These are phyloP conservation scores for Boloria selene DNA, from an alignment of 2,888 invertebrate species.

Conservation along the genomic window DNA sequence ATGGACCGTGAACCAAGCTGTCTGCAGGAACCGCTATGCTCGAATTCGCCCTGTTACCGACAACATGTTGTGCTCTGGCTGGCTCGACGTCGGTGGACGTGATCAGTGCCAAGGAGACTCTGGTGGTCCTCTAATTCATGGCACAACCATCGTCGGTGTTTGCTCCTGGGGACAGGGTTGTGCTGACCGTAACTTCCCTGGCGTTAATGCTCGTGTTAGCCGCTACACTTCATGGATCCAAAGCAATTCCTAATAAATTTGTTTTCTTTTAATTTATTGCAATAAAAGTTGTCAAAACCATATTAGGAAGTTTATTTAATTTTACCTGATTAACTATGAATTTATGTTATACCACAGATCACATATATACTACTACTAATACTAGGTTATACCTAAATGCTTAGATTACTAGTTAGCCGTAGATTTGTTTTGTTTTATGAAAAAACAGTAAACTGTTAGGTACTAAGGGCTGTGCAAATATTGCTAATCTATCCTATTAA, in stretches of 20 bases:
- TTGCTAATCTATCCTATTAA: too few relatives aligned
- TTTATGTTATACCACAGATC: too few relatives aligned
- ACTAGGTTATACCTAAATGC: too few relatives aligned
- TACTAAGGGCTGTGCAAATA: too few relatives aligned
- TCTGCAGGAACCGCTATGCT: conserved; percentile 48
- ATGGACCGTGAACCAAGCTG: conserved; percentile 50
- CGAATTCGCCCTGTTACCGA: conserved; percentile 46
- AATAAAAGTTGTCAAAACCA: too few relatives aligned
- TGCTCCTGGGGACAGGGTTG: conserved; percentile 55
- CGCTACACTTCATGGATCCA: conserved; percentile 55
- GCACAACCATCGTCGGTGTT: conserved; percentile 45
- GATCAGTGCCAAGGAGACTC: conserved; percentile 65
- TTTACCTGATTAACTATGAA: too few relatives aligned
- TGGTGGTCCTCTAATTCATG: conserved; percentile 63
- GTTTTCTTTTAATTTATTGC: too few relatives aligned
- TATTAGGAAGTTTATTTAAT: too few relatives aligned
- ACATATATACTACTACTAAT: too few relatives aligned
- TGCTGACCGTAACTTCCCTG: conserved; percentile 46
- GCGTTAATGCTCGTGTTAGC: conserved; percentile 56
- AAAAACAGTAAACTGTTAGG: too few relatives aligned
- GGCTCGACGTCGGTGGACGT: conserved; percentile 61
- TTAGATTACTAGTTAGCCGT: too few relatives aligned
- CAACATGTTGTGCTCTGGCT: conserved; percentile 63
- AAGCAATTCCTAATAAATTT: conserved; percentile 48
- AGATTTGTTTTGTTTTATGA: too few relatives aligned